Base-by-base conservation (phyloP, 2,113 vertebrate species). In the Chunga burmeisteri region DNA sequence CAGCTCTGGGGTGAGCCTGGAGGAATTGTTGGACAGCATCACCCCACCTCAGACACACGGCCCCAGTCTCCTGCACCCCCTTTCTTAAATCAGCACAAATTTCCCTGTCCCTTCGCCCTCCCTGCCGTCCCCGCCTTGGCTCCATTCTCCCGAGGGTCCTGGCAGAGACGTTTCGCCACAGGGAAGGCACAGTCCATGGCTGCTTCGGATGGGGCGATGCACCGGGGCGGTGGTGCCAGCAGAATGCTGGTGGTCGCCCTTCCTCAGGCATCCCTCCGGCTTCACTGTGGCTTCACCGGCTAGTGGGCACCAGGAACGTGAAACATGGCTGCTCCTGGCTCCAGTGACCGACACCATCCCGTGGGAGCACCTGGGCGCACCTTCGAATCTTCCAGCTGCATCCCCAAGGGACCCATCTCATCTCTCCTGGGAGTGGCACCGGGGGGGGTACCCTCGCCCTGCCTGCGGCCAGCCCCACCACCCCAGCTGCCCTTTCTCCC, bases 41-140 rank as follows among this genome's bases (percentile, higher is more conserved):
- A n/a, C 78, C 65, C 66, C 53, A 34, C 38, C n/a, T 82, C 10
- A 7, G 70, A 93, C 81, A 79, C 14, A 7, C 0, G 0, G 63
- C 80, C 84, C 52, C 6, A 2, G 70, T 81, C 46, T 93, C 52
- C 70, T 87, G 70, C 73, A 87, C 71, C 73, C 42, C 62, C 52
- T 88, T 72, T 94, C 50, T 89, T 89, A 83, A 95, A 97, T 93
- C 96, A 98, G 97, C 97, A 97, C 94, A 97, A 95, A 38, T 66
- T 59, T 55, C 83, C 93, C 50, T 79, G 44, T 21, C 42, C 86
- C 38, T 72, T 75, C 5, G 4, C 78, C 17, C 42, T 56, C 49
- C 65, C 26, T 15, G 1, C 27, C 10, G 11, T 21, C 22, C 79
- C 22, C 47, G 2, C 50, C 56, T 67, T 18, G 79, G 62, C 62